Conservation (phyloP, 2,888 invertebrate species). For the Metallyticus violacea region DNA sequence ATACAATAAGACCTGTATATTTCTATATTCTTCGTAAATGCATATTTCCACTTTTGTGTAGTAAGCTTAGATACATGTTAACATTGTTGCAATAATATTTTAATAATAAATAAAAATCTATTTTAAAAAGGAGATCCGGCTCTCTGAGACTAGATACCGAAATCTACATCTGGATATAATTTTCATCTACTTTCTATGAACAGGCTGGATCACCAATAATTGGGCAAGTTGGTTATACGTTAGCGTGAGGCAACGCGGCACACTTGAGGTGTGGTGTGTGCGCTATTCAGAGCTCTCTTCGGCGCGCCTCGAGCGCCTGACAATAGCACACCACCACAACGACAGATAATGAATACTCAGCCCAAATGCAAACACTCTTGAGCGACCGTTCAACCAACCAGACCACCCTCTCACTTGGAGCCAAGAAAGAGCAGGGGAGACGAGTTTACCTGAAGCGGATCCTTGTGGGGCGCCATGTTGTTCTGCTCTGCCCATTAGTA, state of each 20-base stretch:
- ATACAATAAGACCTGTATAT: too few relatives aligned
- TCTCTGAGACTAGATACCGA: not conserved
- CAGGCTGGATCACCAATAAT: not conserved
- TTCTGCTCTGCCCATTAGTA: not conserved
- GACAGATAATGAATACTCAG: constrained; percentile 22
- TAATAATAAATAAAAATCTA: too few relatives aligned
- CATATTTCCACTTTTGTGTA: too few relatives aligned
- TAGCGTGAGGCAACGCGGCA: not conserved
- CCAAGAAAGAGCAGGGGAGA: not conserved
- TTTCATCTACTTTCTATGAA: not conserved
- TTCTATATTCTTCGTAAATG: too few relatives aligned
- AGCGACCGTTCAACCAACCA: constrained; percentile 5
- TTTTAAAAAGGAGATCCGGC: not conserved
- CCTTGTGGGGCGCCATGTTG: not conserved
- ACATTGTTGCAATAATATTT: too few relatives aligned
- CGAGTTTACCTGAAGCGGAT: not conserved
- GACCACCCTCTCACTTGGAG: not conserved
- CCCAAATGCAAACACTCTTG: constrained; percentile 24
- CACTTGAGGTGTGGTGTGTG: not conserved
- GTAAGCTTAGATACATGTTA: too few relatives aligned
- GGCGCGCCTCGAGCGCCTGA: not conserved
- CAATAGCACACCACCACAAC: not conserved
- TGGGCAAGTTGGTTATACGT: not conserved
- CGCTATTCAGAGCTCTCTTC: not conserved
- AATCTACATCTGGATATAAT: not conserved